Base-by-base conservation (phyloP, 2,797 vertebrate species). In the Gymnoscopelus braueri region DNA sequence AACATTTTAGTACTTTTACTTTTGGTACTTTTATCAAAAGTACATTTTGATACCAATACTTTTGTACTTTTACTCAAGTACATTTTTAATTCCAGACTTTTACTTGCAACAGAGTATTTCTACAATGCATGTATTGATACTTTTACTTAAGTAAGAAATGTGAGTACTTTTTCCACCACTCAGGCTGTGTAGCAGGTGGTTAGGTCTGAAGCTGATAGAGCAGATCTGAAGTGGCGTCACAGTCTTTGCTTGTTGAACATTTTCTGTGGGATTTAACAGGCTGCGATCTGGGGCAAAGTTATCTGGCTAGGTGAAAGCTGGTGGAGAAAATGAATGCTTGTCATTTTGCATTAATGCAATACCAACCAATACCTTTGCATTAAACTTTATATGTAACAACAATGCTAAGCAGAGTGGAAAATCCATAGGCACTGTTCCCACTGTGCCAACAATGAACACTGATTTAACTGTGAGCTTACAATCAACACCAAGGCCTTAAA, bases 131-230 rank as follows among this genome's bases (percentile, higher is more conserved):
- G n/a, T n/a, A n/a, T n/a, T n/a, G n/a, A n/a, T n/a, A n/a, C n/a
- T n/a, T n/a, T n/a, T n/a, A n/a, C n/a, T n/a, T n/a, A n/a, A n/a
- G n/a, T n/a, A n/a, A n/a, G n/a, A n/a, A n/a, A n/a, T n/a, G n/a
- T n/a, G n/a, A n/a, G n/a, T n/a, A n/a, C n/a, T n/a, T n/a, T n/a
- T n/a, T n/a, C n/a, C n/a, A n/a, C n/a, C n/a, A n/a, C n/a, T 29
- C 2, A 44, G 69, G 69, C 75, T 66, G n/a, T 55, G 60, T 73
- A 86, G 76, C 81, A 89, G 81, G 86, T 86, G 77, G 81, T 5
- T 23, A 15, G 52, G 70, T 81, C 80, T 71, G 75, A 55, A 24
- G 73, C 50, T 68, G 74, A 83, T 19, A 19, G 67, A 60, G 35
- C 9, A 26, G 57, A 69, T 19, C 26, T 4, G 9, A 14, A 71